A percentile compares a stretch with the other conserved stretches of the same genome.
Evolutionary conservation across 2,888 invertebrate genomes (phyloP).

Genomic region (Amphiduros pacificus): DNA sequence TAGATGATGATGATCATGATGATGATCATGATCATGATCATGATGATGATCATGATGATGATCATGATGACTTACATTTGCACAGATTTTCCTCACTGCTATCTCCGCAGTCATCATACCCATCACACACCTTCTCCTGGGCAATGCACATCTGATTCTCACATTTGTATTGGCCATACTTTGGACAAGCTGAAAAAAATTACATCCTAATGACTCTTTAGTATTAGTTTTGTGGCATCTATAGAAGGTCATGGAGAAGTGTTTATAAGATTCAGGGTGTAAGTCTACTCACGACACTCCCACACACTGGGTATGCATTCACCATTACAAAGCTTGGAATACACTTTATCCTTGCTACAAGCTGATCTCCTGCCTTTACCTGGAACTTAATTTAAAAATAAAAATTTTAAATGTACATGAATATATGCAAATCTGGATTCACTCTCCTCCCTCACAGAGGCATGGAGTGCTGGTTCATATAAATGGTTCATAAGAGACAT

Average conservation of each 20-base stretch:
- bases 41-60: neutral
- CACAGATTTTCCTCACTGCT: slow-evolving; percentile 9
- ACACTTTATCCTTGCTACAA: slow-evolving; percentile 1
- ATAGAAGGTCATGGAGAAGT: too few species aligned
- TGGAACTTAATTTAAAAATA: slow-evolving; percentile 4
- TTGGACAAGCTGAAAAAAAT: slow-evolving; percentile 14
- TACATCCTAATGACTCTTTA: neutral
- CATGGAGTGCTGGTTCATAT: too few species aligned
- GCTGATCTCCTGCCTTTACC: slow-evolving; percentile 4
- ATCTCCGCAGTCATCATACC: slow-evolving; percentile 11
- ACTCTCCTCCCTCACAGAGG: too few species aligned
- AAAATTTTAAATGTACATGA: too few species aligned
- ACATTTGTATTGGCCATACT: slow-evolving; percentile 17
- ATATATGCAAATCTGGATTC: too few species aligned
- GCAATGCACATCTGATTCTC: slow-evolving; percentile 1
- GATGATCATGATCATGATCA: neutral
- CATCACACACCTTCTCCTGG: slow-evolving; percentile 8
- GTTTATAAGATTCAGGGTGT: neutral
- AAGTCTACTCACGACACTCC: slow-evolving; percentile 15
- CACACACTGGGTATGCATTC: slow-evolving; percentile 9
- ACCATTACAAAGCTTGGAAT: slow-evolving; percentile 17
- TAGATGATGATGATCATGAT: neutral
- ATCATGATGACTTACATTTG: neutral
- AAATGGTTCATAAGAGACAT: too few species aligned
- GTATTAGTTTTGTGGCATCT: too few species aligned